These are phyloP conservation scores for Enteromius trimaculatus DNA, from an alignment of 2,797 vertebrate species.

Conservation along the genomic window DNA sequence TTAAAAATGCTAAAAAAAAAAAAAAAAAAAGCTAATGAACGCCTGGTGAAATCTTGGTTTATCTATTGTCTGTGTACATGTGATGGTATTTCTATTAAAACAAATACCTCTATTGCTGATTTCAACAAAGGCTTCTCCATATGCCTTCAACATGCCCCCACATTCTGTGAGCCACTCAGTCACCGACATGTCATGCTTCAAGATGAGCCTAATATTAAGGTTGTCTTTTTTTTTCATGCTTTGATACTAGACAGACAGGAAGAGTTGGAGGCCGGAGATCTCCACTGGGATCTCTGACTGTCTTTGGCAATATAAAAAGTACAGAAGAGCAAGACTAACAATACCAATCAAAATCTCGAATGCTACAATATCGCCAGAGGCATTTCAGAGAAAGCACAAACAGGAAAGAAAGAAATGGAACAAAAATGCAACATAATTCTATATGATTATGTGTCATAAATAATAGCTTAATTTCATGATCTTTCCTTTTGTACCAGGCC, in stretches of 20 bases:
- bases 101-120: background rate
- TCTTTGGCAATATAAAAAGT: slow-evolving; percentile 13
- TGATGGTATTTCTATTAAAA: background rate
- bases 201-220: slow-evolving; percentile 58
- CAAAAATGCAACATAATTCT: background rate
- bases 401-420: background rate
- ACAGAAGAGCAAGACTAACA: slow-evolving; percentile 29
- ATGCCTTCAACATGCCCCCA: slow-evolving; percentile 28
- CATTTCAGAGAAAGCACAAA: background rate
- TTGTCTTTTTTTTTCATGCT: slow-evolving; percentile 46
- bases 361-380: slow-evolving; percentile 17
- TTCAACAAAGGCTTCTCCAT: slow-evolving; percentile 24
- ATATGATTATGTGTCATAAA: background rate
- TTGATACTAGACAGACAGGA: slow-evolving; percentile 30
- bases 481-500: background rate
- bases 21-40: background rate
- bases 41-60: background rate
- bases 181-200: slow-evolving; percentile 63
- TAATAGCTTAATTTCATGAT: background rate
- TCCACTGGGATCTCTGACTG: slow-evolving; percentile 29
- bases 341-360: slow-evolving; percentile 27
- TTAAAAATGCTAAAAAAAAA: too few relatives aligned
- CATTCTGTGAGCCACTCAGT: background rate
- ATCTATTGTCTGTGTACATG: slow-evolving; percentile 1
- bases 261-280: slow-evolving; percentile 34